These are phyloP conservation scores for Platysteira castanea DNA, from an alignment of 2,113 vertebrate species.

Conservation along the genomic window DNA sequence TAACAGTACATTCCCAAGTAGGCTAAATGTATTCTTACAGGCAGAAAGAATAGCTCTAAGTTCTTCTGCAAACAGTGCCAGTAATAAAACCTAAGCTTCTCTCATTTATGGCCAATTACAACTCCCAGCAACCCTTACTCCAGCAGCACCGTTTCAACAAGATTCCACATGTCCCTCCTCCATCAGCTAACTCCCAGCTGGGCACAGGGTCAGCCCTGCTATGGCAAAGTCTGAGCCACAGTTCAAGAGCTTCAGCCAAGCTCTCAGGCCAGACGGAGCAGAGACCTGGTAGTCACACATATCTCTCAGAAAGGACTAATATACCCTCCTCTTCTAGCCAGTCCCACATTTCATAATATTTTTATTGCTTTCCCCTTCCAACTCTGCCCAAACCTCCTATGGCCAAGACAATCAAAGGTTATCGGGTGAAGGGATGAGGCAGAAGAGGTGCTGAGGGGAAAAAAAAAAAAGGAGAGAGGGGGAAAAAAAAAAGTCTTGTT, in stretches of 20 bases:
- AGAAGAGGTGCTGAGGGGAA: accelerated
- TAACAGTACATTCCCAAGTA: not conserved
- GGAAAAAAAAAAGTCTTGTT: not conserved
- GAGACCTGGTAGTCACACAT: not conserved
- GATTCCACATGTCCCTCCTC: not conserved
- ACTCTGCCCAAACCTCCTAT: not conserved
- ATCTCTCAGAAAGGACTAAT: not conserved
- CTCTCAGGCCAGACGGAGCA: not conserved
- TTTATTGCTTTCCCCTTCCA: not conserved
- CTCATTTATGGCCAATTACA: not conserved
- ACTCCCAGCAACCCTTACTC: not conserved
- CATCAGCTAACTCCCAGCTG: not conserved
- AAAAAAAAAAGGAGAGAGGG: not conserved
- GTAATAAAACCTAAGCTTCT: not conserved
- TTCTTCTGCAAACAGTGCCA: not conserved
- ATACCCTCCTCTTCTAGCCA: not conserved
- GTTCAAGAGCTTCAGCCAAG: not conserved
- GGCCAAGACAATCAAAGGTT: not conserved
- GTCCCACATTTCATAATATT: not conserved
- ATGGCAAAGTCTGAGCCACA: not conserved
- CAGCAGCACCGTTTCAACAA: not conserved
- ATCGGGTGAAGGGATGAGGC: not conserved
- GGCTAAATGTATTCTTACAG: not conserved
- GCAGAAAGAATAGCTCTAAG: not conserved
- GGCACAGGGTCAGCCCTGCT: not conserved